phyloP scores from a whole-genome alignment of 1,140 invertebrate genomes.

The Calycopis cecrops region DNA sequence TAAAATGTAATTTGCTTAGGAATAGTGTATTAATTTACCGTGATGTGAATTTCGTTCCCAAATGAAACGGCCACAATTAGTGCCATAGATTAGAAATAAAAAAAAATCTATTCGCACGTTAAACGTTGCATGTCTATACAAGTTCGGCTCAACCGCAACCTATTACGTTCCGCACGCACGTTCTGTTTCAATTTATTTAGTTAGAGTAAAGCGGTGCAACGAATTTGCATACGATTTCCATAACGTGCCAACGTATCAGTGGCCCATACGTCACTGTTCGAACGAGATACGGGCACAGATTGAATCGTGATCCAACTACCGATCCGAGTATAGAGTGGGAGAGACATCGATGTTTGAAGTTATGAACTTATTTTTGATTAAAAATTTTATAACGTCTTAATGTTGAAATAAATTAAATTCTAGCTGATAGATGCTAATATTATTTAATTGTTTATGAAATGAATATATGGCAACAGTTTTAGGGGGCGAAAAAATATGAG shows the following conservation, averaged over 20 bases:
- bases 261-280: constrained; percentile 62
- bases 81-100: not conserved
- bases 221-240: constrained; percentile 74
- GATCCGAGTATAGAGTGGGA: constrained; percentile 19
- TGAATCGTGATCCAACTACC: constrained; percentile 43
- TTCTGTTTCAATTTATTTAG: constrained; percentile 65
- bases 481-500: no score
- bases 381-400: no score
- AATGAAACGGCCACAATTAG: no score
- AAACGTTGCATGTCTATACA: constrained; percentile 16
- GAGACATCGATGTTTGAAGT: no score
- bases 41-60: no score
- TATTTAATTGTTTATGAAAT: no score
- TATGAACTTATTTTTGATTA: no score
- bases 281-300: constrained; percentile 38
- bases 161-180: constrained; percentile 45
- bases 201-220: constrained; percentile 64
- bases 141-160: constrained; percentile 50
- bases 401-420: no score
- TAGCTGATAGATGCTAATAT: no score
- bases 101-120: constrained; percentile 2
- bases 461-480: no score
- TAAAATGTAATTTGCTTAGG: no score
- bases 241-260: constrained; percentile 60
- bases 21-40: no score